Percentiles rank a stretch among this genome's conserved stretches.
Evolutionary conservation across 2,113 vertebrate species (phyloP).

Genomic region (Crocuta crocuta): DNA sequence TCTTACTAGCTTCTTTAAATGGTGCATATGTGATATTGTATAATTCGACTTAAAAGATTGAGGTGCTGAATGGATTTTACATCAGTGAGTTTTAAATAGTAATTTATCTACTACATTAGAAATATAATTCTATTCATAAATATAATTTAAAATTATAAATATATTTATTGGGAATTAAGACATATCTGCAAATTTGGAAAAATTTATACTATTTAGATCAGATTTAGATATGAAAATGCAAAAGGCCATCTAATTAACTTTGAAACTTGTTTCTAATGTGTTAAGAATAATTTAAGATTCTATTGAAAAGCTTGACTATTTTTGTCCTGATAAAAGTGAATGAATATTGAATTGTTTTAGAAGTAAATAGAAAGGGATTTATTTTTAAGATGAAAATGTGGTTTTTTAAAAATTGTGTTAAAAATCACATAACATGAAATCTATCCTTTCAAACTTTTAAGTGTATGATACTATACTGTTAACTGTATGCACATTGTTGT

Average conservation of each 20-base stretch:
- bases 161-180: background rate
- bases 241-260: background rate
- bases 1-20: background rate
- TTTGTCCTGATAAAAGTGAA: background rate
- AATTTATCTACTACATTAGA: background rate
- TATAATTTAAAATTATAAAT: background rate
- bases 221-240: background rate
- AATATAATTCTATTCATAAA: background rate
- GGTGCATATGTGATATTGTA: background rate
- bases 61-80: background rate
- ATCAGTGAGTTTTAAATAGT: background rate
- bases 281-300: conserved; percentile 10
- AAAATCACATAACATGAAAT: background rate
- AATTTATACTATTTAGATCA: background rate
- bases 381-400: background rate
- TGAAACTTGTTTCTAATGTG: background rate
- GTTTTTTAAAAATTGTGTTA: background rate
- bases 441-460: background rate
- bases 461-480: background rate
- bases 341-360: background rate
- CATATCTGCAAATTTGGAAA: background rate
- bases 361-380: background rate
- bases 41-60: background rate
- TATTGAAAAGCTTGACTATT: background rate
- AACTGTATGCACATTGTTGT: background rate